phyloP scores from a whole-genome alignment of 2,888 invertebrate species.

The Amphipoea lucens region DNA sequence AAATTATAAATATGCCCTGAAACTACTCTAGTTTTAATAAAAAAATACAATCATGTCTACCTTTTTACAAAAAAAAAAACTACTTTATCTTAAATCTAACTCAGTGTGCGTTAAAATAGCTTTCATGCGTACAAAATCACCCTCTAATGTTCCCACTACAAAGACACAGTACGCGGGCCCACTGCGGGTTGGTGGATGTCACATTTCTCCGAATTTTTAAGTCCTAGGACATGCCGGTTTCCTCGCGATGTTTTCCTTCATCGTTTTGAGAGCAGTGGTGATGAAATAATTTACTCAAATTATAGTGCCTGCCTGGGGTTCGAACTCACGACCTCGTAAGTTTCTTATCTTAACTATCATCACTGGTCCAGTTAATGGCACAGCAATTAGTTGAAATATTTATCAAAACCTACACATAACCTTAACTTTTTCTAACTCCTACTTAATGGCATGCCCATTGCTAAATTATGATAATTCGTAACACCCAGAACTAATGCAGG shows the following conservation, averaged over 20 bases:
- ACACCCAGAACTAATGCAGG: not conserved
- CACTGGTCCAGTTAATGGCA: not conserved
- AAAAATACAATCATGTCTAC: too few species aligned
- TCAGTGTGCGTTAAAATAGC: not conserved
- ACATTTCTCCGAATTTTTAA: not conserved
- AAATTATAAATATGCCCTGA: too few species aligned
- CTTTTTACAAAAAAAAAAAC: not conserved
- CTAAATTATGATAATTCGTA: constrained; percentile 36
- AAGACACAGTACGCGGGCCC: not conserved
- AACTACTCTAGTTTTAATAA: not conserved
- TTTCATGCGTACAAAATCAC: not conserved
- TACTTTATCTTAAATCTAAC: not conserved
- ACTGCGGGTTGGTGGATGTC: not conserved
- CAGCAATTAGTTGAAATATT: not conserved
- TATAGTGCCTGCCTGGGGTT: not conserved
- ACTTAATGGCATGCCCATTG: not conserved
- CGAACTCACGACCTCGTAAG: not conserved
- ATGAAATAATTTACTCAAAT: not conserved
- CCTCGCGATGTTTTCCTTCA: too few species aligned
- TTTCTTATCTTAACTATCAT: not conserved
- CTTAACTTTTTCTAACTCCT: constrained; percentile 35
- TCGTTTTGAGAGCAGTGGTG: not conserved
- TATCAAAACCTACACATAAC: constrained; percentile 20
- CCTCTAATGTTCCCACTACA: not conserved
- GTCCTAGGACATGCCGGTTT: not conserved